phyloP scores from a whole-genome alignment of 2,797 vertebrate species.

The Danio choprae region DNA sequence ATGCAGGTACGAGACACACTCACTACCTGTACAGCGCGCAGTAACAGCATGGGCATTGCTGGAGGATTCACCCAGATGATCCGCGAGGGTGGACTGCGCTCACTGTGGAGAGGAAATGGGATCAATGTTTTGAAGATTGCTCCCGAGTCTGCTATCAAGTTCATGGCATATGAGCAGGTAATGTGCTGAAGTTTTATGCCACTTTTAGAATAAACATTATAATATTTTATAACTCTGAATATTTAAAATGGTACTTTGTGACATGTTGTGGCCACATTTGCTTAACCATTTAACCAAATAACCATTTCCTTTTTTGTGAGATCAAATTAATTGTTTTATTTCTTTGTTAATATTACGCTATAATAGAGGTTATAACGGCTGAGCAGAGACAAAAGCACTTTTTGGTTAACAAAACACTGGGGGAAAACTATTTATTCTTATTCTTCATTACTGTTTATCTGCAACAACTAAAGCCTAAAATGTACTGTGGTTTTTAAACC shows the following conservation, averaged over 20 bases:
- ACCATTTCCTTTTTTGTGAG: too few species aligned
- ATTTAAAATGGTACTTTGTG: too few species aligned
- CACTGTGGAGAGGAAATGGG: conserved; percentile 94
- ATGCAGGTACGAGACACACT: conserved; percentile 88
- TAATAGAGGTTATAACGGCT: too few species aligned
- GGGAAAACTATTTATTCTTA: too few species aligned
- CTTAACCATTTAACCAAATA: too few species aligned
- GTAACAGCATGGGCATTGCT: conserved; percentile 90
- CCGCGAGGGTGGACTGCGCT: conserved; percentile 87
- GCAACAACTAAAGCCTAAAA: background rate
- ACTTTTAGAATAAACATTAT: background rate
- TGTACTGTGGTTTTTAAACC: too few species aligned
- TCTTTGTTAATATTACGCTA: too few species aligned
- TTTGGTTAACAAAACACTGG: too few species aligned
- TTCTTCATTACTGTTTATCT: background rate
- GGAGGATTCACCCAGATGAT: conserved; percentile 93
- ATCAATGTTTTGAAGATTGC: conserved; percentile 97
- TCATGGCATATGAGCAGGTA: conserved; percentile 98
- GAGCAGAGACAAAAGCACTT: too few species aligned
- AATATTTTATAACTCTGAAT: too few species aligned
- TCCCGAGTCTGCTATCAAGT: conserved; percentile 95
- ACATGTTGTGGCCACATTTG: too few species aligned
- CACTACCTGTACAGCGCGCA: conserved; percentile 70
- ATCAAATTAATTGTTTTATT: too few species aligned
- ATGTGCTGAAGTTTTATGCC: background rate